Evolutionary conservation across 2,113 vertebrate genomes (phyloP).

Genomic region (Micronisus gabar): DNA sequence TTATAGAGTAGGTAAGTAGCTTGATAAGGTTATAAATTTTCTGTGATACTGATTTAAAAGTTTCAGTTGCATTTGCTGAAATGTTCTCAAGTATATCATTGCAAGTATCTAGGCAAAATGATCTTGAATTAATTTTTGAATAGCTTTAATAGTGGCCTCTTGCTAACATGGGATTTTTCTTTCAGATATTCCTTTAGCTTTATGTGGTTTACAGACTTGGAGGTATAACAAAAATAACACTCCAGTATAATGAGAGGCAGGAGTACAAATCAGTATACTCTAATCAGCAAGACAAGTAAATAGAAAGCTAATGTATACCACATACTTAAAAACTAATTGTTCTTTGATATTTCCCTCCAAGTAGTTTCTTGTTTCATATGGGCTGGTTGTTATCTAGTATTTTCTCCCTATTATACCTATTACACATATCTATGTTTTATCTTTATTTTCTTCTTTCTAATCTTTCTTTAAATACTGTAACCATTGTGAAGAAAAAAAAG

Average conservation of each 20-base stretch:
- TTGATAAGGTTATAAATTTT: not conserved
- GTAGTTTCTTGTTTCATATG: not conserved
- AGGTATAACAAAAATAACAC: not conserved
- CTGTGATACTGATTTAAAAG: not conserved
- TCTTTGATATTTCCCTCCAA: not conserved
- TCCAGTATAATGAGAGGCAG: not conserved
- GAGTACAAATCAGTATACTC: not conserved
- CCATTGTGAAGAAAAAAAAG: not conserved
- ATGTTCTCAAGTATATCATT: not conserved
- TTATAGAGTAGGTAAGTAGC: not conserved
- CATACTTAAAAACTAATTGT: not conserved
- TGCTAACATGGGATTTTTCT: not conserved
- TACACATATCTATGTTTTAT: not conserved
- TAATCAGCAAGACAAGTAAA: not conserved
- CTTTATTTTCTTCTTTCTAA: not conserved
- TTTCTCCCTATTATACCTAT: not conserved
- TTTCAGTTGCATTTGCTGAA: not conserved
- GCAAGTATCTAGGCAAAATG: not conserved
- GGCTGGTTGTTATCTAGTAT: not conserved
- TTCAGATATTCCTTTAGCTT: not conserved
- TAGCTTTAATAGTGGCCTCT: not conserved
- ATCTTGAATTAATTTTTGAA: not conserved
- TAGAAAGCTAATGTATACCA: not conserved
- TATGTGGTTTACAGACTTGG: not conserved
- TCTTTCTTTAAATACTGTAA: not conserved